A percentile compares a stretch with the other conserved stretches of the same genome.
Evolutionary conservation across 1,140 invertebrate genomes (phyloP).

Genomic region (Drosophila bocqueti): DNA sequence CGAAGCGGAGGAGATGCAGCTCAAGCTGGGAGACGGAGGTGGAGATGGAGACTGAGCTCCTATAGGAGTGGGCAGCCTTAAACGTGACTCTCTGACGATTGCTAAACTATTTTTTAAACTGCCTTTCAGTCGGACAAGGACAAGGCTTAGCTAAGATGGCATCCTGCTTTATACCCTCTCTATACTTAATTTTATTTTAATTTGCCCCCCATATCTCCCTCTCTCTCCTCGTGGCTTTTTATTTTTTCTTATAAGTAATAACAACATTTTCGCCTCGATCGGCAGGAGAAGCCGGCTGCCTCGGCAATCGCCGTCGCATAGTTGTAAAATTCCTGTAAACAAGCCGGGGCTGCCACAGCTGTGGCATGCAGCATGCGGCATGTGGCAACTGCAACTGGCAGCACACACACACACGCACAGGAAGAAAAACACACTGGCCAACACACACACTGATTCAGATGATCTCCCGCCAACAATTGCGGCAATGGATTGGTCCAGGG

Average conservation of each 20-base stretch:
- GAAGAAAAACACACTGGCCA: conserved; percentile 1
- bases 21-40: neutral
- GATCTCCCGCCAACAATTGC: conserved; percentile 64
- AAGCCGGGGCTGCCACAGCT: conserved; percentile 67
- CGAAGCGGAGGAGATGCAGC: conserved; percentile 5
- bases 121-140: conserved; percentile 47
- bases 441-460: conserved; percentile 41
- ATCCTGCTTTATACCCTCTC: neutral
- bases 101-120: conserved; percentile 62
- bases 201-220: conserved; percentile 21
- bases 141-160: conserved; percentile 33
- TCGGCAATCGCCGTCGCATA: conserved; percentile 53
- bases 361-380: conserved; percentile 63
- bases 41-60: neutral
- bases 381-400: conserved; percentile 52
- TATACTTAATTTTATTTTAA: conserved; percentile 69
- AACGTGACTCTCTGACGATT: conserved; percentile 64
- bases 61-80: conserved; percentile 25
- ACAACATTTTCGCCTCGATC: conserved; percentile 34
- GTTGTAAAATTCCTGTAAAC: conserved; percentile 75
- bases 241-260: conserved; percentile 58
- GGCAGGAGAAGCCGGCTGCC: conserved; percentile 37
- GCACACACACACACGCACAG: conserved; percentile 32
- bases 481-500: conserved; percentile 49
- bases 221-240: neutral